Evolutionary conservation across 2,797 vertebrate species (phyloP).

Genomic region (Muscicapa striata): DNA sequence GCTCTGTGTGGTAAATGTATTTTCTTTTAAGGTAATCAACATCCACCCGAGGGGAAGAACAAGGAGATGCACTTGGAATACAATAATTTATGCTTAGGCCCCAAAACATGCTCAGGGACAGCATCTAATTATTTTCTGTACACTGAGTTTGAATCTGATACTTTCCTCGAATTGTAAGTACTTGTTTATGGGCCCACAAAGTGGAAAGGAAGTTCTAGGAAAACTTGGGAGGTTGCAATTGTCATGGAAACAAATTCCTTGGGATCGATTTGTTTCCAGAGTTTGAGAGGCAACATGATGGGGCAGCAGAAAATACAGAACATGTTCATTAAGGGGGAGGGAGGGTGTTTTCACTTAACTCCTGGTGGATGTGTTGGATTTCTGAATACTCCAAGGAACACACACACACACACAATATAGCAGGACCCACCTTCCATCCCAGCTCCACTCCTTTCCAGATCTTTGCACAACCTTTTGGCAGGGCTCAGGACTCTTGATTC

Average conservation of each 20-base stretch:
- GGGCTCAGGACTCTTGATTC: neutral
- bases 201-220: conserved; percentile 48
- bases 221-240: conserved; percentile 37
- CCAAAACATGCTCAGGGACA: conserved; percentile 18
- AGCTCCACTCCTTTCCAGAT: neutral
- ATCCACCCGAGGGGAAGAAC: conserved; percentile 31
- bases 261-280: conserved; percentile 19
- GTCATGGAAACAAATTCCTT: conserved; percentile 52
- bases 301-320: neutral
- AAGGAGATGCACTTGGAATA: conserved; percentile 1
- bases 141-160: conserved; percentile 13
- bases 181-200: conserved; percentile 42
- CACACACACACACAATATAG: neutral
- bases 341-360: neutral
- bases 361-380: neutral
- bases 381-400: neutral
- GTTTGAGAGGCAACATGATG: neutral
- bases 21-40: conserved; percentile 50
- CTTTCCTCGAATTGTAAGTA: conserved; percentile 11
- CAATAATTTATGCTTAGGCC: neutral
- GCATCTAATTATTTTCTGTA: conserved; percentile 24
- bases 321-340: neutral
- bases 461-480: neutral
- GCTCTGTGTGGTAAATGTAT: conserved; percentile 23
- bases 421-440: neutral